Evolutionary conservation across 2,888 invertebrate species (phyloP), one percentile per base, ranked within the genome.

Genomic region (Pollenia griseotomentosa): DNA sequence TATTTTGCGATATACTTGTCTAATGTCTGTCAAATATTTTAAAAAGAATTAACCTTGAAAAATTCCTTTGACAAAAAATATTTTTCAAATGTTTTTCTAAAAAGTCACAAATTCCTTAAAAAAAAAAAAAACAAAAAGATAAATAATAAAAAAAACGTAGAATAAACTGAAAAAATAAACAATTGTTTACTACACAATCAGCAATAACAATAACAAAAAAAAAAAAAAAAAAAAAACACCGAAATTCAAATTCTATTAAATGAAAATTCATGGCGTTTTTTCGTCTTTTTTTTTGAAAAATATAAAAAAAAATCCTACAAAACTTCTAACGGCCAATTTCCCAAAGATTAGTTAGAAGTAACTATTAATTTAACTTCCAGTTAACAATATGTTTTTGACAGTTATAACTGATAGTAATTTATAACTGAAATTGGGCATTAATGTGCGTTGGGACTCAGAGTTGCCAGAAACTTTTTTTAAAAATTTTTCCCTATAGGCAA

Each of bases 11-110:
- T 63, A 68, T 75, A 61, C 63, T 83, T 70, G 77, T 53, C 48
- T 46, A 46, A 63, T 23, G 48, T 42, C 70, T 73, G 71, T 73
- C 42, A 66, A 59, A 48, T 40, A 70, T 68, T 77, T 63, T n/a
- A 23, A 16, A 19, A 11, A 51, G 9, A n/a, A n/a, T 48, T 40
- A 48, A 59, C 83, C 73, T 84, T 84, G 78, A 79, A 79, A 66
- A 66, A 66, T 55, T 77, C 14, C 6, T 14, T 19, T 23, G 2
- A 53, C 33, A n/a, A 40, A 57, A 73, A 61, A 14, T 61, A 68
- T 66, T 61, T 75, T 61, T 61, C 53, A 83, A 83, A 70, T 63
- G 70, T 33, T 73, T 71, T n/a, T 70, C 33, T 19, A 23, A 77
- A 33, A 42, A 70, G 68, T 83, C 68, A 83, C 40, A 7, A 55